Conservation (phyloP, 1,140 invertebrate genomes). For the Ceratoteleas bidentatus region DNA sequence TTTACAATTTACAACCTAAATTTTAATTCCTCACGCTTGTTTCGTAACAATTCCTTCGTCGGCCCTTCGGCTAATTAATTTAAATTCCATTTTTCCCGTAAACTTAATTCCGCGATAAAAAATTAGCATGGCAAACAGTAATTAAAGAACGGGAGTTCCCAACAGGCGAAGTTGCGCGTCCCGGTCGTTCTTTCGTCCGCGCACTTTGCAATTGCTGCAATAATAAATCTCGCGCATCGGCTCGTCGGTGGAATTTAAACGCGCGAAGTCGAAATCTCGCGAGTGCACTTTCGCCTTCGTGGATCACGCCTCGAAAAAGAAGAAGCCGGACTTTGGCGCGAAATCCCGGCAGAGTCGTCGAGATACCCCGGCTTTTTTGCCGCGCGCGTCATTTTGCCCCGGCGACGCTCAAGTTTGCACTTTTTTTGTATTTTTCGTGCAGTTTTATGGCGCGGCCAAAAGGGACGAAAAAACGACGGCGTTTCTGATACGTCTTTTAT, state of each 20-base stretch:
- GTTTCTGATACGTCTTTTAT: slow-evolving; percentile 4
- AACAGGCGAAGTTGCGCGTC: slow-evolving; percentile 33
- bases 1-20: too few relatives aligned
- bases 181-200: slow-evolving; percentile 27
- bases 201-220: slow-evolving; percentile 53
- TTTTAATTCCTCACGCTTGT: slow-evolving; percentile 3
- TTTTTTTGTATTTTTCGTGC: too few relatives aligned
- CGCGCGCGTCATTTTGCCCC: slow-evolving; percentile 53
- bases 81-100: slow-evolving; percentile 14
- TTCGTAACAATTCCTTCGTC: background rate
- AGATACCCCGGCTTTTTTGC: slow-evolving; percentile 18
- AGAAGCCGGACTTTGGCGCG: slow-evolving; percentile 55
- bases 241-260: slow-evolving; percentile 62
- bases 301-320: slow-evolving; percentile 59
- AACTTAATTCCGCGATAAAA: slow-evolving; percentile 45
- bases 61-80: slow-evolving; percentile 26
- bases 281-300: slow-evolving; percentile 61
- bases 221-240: slow-evolving; percentile 64
- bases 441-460: too few relatives aligned
- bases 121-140: slow-evolving; percentile 50
- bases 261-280: slow-evolving; percentile 63
- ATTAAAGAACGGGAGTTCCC: slow-evolving; percentile 53
- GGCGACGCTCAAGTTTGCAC: slow-evolving; percentile 47
- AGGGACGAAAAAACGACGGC: too few relatives aligned
- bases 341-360: slow-evolving; percentile 67